Conservation (phyloP, 1,140 invertebrate species). For the Ceratina australensis region DNA sequence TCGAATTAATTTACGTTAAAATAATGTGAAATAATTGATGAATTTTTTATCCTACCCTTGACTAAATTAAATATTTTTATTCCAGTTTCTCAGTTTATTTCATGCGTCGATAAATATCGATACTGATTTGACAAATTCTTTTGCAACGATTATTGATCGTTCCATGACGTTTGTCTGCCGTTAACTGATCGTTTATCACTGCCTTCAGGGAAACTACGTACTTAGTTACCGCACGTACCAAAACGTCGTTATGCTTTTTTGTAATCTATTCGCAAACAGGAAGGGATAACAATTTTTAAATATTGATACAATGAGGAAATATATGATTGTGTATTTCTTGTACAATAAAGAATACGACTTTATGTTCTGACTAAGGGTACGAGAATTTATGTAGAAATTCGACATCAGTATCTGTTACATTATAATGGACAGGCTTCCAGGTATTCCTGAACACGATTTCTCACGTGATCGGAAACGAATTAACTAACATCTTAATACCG, state of each 20-base stretch:
- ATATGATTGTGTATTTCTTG: neutral
- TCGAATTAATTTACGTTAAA: too few relatives aligned
- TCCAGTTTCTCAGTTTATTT: too few relatives aligned
- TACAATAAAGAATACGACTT: neutral
- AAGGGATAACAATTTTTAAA: neutral
- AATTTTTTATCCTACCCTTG: too few relatives aligned
- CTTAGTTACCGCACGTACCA: neutral
- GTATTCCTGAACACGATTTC: neutral
- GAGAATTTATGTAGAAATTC: neutral
- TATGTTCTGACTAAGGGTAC: neutral
- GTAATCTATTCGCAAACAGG: neutral
- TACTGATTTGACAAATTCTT: neutral
- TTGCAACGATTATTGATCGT: neutral
- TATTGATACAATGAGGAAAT: conserved; percentile 8
- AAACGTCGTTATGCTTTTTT: neutral
- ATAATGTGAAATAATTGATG: too few relatives aligned
- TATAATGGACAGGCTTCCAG: neutral
- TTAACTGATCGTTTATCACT: neutral
- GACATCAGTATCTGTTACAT: neutral
- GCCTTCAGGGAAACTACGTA: neutral
- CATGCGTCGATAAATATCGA: neutral
- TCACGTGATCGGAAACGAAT: neutral
- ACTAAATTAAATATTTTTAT: neutral
- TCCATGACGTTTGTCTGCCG: neutral
- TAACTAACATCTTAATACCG: neutral